phyloP scores from a whole-genome alignment of 2,113 vertebrate species.

The Caracal caracal region DNA sequence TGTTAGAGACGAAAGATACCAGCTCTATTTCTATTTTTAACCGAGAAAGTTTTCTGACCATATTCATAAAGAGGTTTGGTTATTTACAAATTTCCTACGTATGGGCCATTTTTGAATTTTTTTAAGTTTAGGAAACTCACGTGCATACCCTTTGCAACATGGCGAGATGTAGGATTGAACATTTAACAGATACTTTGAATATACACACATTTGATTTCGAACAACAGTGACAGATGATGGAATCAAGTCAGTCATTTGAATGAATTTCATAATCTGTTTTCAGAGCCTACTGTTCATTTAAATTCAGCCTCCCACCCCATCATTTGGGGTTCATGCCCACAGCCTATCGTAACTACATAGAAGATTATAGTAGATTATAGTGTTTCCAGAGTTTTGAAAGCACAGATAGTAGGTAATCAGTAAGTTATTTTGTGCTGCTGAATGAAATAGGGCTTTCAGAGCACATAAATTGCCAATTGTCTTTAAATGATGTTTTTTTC shows the following conservation, averaged over 20 bases:
- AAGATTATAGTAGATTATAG: background rate
- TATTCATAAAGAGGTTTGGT: background rate
- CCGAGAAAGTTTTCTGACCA: background rate
- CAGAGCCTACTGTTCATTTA: background rate
- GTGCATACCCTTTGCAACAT: background rate
- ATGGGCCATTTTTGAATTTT: background rate
- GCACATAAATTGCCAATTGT: background rate
- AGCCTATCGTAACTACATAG: background rate
- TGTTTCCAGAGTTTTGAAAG: slow-evolving; percentile 35
- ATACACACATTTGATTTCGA: slow-evolving; percentile 13
- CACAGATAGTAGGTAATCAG: slow-evolving; percentile 12
- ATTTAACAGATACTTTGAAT: background rate
- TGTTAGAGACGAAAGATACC: background rate
- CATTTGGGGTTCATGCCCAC: background rate
- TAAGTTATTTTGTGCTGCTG: slow-evolving; percentile 30
- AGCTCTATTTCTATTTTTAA: background rate
- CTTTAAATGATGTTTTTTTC: slow-evolving; percentile 47
- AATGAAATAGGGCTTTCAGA: background rate
- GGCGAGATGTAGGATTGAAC: background rate
- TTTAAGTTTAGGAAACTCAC: background rate
- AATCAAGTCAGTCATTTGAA: slow-evolving; percentile 45
- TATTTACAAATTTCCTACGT: slow-evolving; percentile 18
- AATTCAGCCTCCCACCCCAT: background rate
- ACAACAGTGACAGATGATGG: slow-evolving; percentile 39
- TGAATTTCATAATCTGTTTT: slow-evolving; percentile 59